Percentiles rank a stretch among this genome's conserved stretches.
These are phyloP conservation scores for Delia radicum DNA, from an alignment of 1,140 invertebrate genomes.

Conservation along the genomic window DNA sequence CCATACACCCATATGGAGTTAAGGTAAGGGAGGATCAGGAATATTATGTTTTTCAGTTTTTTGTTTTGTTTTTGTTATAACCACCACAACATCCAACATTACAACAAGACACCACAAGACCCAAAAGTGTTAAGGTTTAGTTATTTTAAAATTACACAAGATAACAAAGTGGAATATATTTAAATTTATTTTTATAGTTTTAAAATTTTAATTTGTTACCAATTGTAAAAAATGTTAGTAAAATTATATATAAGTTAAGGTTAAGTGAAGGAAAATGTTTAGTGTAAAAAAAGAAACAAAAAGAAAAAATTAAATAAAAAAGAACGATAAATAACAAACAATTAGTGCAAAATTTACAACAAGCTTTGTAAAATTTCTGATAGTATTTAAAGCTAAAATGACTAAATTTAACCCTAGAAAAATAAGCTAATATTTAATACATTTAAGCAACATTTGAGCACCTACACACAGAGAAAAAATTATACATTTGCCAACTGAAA, in stretches of 20 bases:
- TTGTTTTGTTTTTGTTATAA: neutral
- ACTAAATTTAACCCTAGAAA: neutral
- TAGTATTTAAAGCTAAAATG: too few relatives aligned
- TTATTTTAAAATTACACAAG: neutral
- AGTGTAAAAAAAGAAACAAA: conserved; percentile 6
- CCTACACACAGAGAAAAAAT: too few relatives aligned
- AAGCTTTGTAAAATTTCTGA: too few relatives aligned
- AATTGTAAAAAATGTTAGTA: neutral
- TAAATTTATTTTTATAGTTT: neutral
- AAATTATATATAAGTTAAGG: neutral
- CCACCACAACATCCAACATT: neutral
- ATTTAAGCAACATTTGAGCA: too few relatives aligned
- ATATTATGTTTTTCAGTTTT: neutral
- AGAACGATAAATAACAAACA: too few relatives aligned
- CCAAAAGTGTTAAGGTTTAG: neutral
- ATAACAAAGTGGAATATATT: neutral
- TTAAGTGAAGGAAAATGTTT: neutral
- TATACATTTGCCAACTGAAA: too few relatives aligned
- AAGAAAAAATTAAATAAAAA: neutral
- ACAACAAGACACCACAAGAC: neutral
- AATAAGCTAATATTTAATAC: neutral
- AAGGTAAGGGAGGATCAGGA: neutral
- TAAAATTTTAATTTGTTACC: neutral
- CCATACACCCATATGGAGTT: neutral
- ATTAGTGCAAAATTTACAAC: too few relatives aligned